Evolutionary conservation across 2,888 invertebrate species (phyloP), one percentile per base, ranked within the genome.

Genomic region (Horisme vitalbata): DNA sequence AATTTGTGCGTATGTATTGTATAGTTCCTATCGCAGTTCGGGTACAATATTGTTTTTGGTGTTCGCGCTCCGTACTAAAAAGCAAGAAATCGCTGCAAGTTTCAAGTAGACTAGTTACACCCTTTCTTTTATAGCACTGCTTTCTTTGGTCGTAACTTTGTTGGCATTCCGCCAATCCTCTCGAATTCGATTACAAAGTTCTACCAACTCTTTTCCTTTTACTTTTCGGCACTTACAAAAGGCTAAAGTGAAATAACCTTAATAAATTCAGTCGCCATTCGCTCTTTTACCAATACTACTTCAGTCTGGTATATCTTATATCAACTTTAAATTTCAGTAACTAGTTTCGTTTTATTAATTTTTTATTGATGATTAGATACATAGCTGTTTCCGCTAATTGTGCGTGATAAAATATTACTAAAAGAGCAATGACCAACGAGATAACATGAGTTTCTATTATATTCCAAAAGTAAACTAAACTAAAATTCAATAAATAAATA

Each of bases 61-160:
- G 18, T 6, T 18, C 18, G 10, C 24, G 10, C 24, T 15, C 9
- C 1, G 32, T 11, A 15, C 20, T 38, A 31, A 32, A 8, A 31
- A 10, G 15, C 12, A 21, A 43, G 26, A 30, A 41, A 41, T 27
- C 4, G 15, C 30, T 30, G 6, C 12, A 41, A 37, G 28, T 32
- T 41, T n/a, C 1, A 39, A 35, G 18, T 26, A n/a, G 9, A 36
- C 33, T 32, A 39, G 36, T 36, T 44, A 35, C 41, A 33, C 33
- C 30, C 27, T 9, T 35, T 35, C 24, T 35, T 43, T 49, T 44
- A 49, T 31, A 24, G 27, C 49, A 14, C 20, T 41, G 38, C 41
- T 39, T 44, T 32, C 31, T 41, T 38, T 12, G 34, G 34, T 49
- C 35, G 31, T 49, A 49, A 44, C 39, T 49, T 39, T 32, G 10